Base-by-base conservation (phyloP, 2,113 vertebrate species). In the Sorex araneus region DNA sequence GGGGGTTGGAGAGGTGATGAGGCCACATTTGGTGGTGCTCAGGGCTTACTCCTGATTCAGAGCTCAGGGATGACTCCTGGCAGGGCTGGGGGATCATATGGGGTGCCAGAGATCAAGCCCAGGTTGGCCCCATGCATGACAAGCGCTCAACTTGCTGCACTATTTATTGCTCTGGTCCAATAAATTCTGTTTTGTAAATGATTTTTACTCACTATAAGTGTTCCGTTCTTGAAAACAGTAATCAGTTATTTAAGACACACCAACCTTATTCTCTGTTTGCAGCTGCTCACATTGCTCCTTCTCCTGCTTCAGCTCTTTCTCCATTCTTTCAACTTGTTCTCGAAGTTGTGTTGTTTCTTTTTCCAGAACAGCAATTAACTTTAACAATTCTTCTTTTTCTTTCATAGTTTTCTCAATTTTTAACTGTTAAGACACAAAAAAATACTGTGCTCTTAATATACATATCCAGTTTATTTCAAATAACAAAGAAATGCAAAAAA, bases 391-490 rank as follows among this genome's bases (percentile, higher is more conserved):
- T 67, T 99, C 99, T 96, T 99, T 99, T 97, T 99, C 99, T 98
- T 99, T 98, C 94, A 99, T 97, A 32, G 98, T 98, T 98, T 99
- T 99, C 97, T 99, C 99, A 95, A 99, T 98, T 97, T 99, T 99
- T 97, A 99, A 98, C 99, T 99, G 95, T 34, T 95, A 96, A 95
- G 86, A 28, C 86, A 92, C 89, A 85, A 89, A 70, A 30, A 60
- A 54, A 30, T 8, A 60, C 19, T 92, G 13, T 25, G 1, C 79
- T 89, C 71, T 87, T 84, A 60, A 71, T 64, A 50, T 54, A 84
- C 6, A 82, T 94, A 76, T 69, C 85, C 32, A 82, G 23, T 70
- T 36, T 34, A 80, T 60, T 77, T 94, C 50, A 60, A 95, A 86
- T 91, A 77, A 63, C 1, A 93, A 77, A 90, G 7, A 89, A 74